These are phyloP conservation scores for Mythimna lalbum DNA, from an alignment of 2,888 invertebrate species.

Conservation along the genomic window DNA sequence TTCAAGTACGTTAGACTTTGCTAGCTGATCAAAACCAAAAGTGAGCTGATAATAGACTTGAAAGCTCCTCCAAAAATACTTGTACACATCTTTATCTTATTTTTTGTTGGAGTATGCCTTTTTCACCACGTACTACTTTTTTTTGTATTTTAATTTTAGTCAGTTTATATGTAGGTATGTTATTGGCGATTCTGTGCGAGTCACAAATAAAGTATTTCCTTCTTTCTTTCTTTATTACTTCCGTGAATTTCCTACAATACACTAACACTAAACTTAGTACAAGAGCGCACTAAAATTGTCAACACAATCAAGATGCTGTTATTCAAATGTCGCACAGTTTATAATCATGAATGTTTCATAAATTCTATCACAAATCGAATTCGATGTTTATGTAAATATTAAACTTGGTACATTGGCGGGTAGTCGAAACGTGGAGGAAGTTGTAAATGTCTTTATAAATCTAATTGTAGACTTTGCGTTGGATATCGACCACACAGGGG, in stretches of 20 bases:
- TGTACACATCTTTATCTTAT: too few species aligned
- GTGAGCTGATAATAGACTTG: too few species aligned
- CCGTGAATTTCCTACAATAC: not conserved
- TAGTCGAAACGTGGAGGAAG: slow-evolving; percentile 60
- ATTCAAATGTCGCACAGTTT: slow-evolving; percentile 44
- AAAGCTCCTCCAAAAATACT: too few species aligned
- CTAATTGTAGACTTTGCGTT: slow-evolving; percentile 20
- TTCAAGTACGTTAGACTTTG: too few species aligned
- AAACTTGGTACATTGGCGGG: slow-evolving; percentile 54
- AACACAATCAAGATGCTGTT: slow-evolving; percentile 39
- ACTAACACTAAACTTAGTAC: slow-evolving; percentile 6
- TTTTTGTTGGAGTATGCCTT: too few species aligned
- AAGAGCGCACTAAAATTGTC: slow-evolving; percentile 37
- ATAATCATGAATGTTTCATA: slow-evolving; percentile 58
- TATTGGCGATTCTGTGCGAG: too few species aligned
- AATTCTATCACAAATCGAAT: slow-evolving; percentile 63
- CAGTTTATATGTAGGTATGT: too few species aligned
- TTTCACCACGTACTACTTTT: too few species aligned
- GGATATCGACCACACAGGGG: slow-evolving; percentile 2
- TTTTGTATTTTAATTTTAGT: too few species aligned
- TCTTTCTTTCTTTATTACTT: not conserved
- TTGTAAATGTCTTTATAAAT: slow-evolving; percentile 66
- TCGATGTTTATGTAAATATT: slow-evolving; percentile 66
- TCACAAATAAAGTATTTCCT: too few species aligned
- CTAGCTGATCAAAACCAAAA: too few species aligned